Percentiles rank a stretch among this genome's conserved stretches.
Conservation (phyloP, 2,113 vertebrate genomes). For the Peromyscus maniculatus region DNA sequence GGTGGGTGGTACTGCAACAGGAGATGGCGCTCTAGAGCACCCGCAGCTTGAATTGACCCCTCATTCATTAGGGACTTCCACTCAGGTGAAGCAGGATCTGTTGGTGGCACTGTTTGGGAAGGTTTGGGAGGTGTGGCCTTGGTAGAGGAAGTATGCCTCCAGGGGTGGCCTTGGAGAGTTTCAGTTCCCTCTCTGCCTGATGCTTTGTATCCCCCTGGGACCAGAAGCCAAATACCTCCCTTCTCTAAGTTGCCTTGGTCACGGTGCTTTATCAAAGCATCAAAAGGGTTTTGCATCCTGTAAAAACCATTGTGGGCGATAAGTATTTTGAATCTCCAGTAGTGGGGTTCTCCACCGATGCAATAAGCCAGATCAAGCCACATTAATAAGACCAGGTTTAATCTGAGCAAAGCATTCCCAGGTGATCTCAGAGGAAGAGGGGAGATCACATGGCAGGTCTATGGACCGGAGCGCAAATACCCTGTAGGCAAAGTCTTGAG, state of each 20-base stretch:
- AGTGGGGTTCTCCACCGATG: too few relatives aligned
- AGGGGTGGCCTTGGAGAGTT: neutral
- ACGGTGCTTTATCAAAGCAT: neutral
- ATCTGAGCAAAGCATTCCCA: too few relatives aligned
- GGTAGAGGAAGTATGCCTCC: neutral
- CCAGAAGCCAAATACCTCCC: neutral
- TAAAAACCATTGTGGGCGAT: neutral
- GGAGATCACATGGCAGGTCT: too few relatives aligned
- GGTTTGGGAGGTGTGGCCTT: neutral
- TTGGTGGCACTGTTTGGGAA: neutral
- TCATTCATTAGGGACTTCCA: neutral
- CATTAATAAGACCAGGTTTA: too few relatives aligned
- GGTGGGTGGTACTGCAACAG: neutral
- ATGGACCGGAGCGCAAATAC: too few relatives aligned
- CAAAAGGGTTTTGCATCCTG: neutral
- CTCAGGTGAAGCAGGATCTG: neutral
- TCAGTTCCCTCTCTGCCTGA: neutral
- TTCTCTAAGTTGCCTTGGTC: neutral
- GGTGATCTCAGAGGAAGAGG: too few relatives aligned
- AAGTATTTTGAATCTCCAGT: too few relatives aligned
- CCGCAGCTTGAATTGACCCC: neutral
- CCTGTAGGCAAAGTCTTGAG: too few relatives aligned
- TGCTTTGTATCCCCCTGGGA: neutral
- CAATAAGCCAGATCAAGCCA: too few relatives aligned
- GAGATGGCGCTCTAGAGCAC: neutral